A percentile compares a stretch with the other conserved stretches of the same genome.
phyloP scores from a whole-genome alignment of 2,113 vertebrate genomes.

The Cyanoderma ruficeps region DNA sequence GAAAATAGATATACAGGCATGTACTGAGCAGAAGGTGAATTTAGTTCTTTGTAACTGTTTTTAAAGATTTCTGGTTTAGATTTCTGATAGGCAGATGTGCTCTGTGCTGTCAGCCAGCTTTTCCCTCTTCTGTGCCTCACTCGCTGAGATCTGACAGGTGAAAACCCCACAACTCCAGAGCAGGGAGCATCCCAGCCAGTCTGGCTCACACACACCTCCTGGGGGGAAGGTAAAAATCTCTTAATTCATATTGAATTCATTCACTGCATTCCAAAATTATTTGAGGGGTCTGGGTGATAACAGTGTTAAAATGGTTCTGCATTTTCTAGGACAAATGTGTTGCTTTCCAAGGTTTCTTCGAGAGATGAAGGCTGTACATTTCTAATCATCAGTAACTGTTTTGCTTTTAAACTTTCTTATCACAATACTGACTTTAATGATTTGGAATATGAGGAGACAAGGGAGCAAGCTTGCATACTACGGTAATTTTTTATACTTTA shows the following conservation, averaged over 20 bases:
- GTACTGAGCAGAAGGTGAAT: not conserved
- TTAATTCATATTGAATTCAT: slow-evolving; percentile 75
- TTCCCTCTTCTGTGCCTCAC: slow-evolving; percentile 27
- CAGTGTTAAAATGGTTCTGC: slow-evolving; percentile 54
- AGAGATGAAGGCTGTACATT: slow-evolving; percentile 31
- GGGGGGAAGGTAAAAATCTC: slow-evolving; percentile 27
- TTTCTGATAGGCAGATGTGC: not conserved
- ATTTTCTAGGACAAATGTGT: slow-evolving; percentile 54
- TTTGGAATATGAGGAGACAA: slow-evolving; percentile 43
- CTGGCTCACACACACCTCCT: not conserved
- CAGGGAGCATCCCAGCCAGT: not conserved
- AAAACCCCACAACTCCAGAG: not conserved
- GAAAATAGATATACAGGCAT: not conserved
- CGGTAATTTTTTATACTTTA: slow-evolving; percentile 66
- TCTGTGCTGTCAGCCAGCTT: not conserved
- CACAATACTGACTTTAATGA: not conserved
- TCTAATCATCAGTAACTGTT: slow-evolving; percentile 12
- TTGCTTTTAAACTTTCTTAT: slow-evolving; percentile 47
- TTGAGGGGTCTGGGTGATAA: slow-evolving; percentile 13
- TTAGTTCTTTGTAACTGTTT: not conserved
- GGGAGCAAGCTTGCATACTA: slow-evolving; percentile 61
- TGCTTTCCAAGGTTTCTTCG: slow-evolving; percentile 39
- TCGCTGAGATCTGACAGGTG: not conserved
- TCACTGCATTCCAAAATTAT: slow-evolving; percentile 56
- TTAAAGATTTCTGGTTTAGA: not conserved